Conservation (phyloP, 2,888 invertebrate genomes). For the Apoderus coryli region DNA sequence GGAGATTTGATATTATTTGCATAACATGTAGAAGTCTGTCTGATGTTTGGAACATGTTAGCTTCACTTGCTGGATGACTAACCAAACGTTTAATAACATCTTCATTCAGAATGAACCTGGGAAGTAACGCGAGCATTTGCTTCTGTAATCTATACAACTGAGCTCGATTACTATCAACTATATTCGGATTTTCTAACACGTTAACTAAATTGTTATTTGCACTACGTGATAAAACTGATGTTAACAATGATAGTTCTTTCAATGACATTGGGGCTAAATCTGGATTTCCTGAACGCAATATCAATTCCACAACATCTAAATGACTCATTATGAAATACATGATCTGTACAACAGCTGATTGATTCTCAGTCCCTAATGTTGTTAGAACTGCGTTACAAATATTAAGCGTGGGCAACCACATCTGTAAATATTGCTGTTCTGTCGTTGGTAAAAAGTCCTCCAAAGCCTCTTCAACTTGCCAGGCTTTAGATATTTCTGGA, state of each 20-base stretch:
- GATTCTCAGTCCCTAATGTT: conserved; percentile 70
- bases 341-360: conserved; percentile 67
- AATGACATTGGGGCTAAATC: conserved; percentile 50
- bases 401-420: conserved; percentile 66
- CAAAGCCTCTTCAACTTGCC: conserved; percentile 22
- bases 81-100: conserved; percentile 26
- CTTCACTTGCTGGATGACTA: conserved; percentile 22
- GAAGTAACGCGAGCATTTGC: conserved; percentile 59
- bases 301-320: conserved; percentile 64
- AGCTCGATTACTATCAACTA: conserved; percentile 37
- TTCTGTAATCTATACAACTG: conserved; percentile 55
- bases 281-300: conserved; percentile 56
- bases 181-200: conserved; percentile 26
- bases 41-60: conserved; percentile 28
- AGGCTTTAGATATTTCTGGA: conserved; percentile 43
- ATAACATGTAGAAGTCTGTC: conserved; percentile 33
- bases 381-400: conserved; percentile 71
- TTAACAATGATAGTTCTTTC: conserved; percentile 61
- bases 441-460: conserved; percentile 44
- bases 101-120: conserved; percentile 43
- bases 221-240: conserved; percentile 33
- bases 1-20: conserved; percentile 57
- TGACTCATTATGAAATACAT: conserved; percentile 69
- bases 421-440: conserved; percentile 62
- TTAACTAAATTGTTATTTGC: conserved; percentile 28